phyloP scores from a whole-genome alignment of 1,140 invertebrate genomes.

The Notospermus geniculatus region DNA sequence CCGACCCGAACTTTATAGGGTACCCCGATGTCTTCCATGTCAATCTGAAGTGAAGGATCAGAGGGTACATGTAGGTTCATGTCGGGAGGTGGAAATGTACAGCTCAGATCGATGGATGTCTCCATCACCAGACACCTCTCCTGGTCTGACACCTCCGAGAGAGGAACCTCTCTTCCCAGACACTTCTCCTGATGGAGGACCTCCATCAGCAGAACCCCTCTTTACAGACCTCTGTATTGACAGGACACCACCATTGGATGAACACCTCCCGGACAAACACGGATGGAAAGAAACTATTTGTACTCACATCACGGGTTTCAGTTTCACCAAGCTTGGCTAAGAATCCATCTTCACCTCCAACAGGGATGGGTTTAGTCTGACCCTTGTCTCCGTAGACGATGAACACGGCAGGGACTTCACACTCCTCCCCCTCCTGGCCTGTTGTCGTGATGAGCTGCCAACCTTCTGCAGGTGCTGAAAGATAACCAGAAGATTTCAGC shows the following conservation, averaged over 20 bases:
- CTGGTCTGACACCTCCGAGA: too few species aligned
- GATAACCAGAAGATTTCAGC: too few species aligned
- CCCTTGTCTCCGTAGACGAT: slow-evolving; percentile 4
- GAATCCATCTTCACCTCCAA: not conserved
- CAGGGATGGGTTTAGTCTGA: not conserved
- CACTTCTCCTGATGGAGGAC: too few species aligned
- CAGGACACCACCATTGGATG: too few species aligned
- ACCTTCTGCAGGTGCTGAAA: not conserved
- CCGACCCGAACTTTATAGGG: slow-evolving; percentile 36
- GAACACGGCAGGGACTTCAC: not conserved
- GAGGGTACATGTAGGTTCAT: not conserved
- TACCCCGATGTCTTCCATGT: slow-evolving; percentile 36
- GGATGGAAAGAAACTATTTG: too few species aligned
- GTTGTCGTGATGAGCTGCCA: not conserved
- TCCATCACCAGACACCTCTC: too few species aligned
- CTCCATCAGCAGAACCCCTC: too few species aligned
- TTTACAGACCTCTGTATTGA: too few species aligned
- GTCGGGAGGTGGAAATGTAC: not conserved
- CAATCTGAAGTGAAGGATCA: slow-evolving; percentile 19
- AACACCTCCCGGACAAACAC: too few species aligned
- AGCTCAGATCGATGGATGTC: too few species aligned
- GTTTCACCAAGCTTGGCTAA: not conserved
- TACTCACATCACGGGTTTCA: not conserved
- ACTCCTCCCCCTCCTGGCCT: not conserved
- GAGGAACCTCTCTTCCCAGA: too few species aligned